Conservation (phyloP, 1,140 invertebrate genomes). For the Polypedilum vanderplanki region DNA sequence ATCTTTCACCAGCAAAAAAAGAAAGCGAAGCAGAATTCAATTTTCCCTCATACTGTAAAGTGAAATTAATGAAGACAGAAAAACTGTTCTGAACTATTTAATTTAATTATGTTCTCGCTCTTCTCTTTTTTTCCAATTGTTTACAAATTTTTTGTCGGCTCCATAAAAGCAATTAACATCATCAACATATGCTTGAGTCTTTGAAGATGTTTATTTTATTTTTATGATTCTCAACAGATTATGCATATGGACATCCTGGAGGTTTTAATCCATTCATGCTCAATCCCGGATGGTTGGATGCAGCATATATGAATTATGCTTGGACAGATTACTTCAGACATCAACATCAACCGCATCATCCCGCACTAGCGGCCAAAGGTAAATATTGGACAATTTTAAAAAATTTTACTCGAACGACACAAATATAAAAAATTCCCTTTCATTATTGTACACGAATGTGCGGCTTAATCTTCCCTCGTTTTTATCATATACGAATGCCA, state of each 20-base stretch:
- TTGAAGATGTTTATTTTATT: constrained; percentile 31
- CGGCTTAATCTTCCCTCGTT: not conserved
- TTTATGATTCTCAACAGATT: constrained; percentile 54
- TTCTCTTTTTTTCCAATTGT: not conserved
- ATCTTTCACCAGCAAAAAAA: not conserved
- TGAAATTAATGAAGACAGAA: constrained; percentile 13
- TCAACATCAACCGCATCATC: constrained; percentile 45
- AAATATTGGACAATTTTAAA: constrained; percentile 31
- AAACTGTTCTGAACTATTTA: not conserved
- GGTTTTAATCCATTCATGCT: constrained; percentile 63
- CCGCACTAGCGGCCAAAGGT: constrained; percentile 53
- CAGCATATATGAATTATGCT: constrained; percentile 63
- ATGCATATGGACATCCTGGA: constrained; percentile 58
- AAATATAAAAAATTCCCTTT: constrained; percentile 9
- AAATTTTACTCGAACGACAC: constrained; percentile 30
- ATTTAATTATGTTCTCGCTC: not conserved
- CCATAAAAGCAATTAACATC: constrained; percentile 6
- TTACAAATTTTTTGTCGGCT: not conserved
- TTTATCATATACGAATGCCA: not conserved
- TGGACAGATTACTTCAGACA: constrained; percentile 60
- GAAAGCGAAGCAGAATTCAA: not conserved
- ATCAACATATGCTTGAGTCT: not conserved
- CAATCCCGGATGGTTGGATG: constrained; percentile 67
- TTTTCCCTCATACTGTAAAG: not conserved
- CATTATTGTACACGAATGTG: not conserved